Conservation (phyloP, 2,113 vertebrate genomes). For the Telmatochromis bifrenatus region DNA sequence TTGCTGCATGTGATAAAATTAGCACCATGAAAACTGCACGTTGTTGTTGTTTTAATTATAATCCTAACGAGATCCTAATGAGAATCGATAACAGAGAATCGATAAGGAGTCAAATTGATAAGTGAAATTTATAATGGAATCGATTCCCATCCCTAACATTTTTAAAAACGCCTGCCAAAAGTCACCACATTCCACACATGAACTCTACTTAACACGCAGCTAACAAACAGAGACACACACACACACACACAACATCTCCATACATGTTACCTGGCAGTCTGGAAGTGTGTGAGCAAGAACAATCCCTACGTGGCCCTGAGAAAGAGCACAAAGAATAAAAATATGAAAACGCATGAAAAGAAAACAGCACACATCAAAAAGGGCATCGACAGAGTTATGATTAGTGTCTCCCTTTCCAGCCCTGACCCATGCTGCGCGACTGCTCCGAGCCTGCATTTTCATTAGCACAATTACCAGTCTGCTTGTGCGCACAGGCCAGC, state of each 20-base stretch:
- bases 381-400: background rate
- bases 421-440: background rate
- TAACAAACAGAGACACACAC: background rate
- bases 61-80: background rate
- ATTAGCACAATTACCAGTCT: background rate
- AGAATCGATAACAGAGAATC: background rate
- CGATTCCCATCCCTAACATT: background rate
- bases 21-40: background rate
- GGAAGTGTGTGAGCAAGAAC: slow-evolving; percentile 85
- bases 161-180: background rate
- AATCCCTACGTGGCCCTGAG: slow-evolving; percentile 93
- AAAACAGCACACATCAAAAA: background rate
- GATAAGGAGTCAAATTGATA: background rate
- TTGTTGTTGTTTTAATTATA: background rate
- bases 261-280: slow-evolving; percentile 79
- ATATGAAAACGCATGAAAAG: background rate
- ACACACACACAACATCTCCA: background rate
- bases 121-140: background rate
- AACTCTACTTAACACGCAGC: background rate
- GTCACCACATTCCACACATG: background rate
- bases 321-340: slow-evolving; percentile 10
- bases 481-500: background rate
- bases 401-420: background rate
- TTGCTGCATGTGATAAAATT: background rate
- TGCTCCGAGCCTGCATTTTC: background rate